These are phyloP conservation scores for Coelinius sp. DNA, from an alignment of 2,888 invertebrate species.

Conservation along the genomic window DNA sequence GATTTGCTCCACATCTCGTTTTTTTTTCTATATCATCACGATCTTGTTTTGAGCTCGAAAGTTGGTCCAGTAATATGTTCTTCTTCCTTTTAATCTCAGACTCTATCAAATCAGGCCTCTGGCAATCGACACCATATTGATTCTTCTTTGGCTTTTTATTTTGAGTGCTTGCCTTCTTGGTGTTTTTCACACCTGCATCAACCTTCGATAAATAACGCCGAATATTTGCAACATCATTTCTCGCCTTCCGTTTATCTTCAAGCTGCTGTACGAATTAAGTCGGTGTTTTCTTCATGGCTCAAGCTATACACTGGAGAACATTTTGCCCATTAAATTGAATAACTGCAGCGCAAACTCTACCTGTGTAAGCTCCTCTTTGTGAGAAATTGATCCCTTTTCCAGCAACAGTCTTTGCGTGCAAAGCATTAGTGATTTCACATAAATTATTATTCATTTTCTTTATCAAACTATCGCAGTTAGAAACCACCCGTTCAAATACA, in stretches of 20 bases:
- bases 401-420: constrained; percentile 37
- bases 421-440: constrained; percentile 43
- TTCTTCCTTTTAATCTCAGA: background rate
- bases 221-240: too few species aligned
- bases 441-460: constrained; percentile 45
- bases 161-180: too few species aligned
- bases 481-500: constrained; percentile 31
- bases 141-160: too few species aligned
- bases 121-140: background rate
- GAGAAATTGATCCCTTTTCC: constrained; percentile 53
- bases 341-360: constrained; percentile 57
- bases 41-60: background rate
- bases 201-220: too few species aligned
- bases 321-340: constrained; percentile 57
- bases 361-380: constrained; percentile 56
- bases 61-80: background rate
- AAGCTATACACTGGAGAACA: constrained; percentile 6
- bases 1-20: background rate
- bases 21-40: background rate
- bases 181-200: too few species aligned
- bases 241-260: too few species aligned
- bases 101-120: background rate
- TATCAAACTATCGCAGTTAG: constrained; percentile 44
- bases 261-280: too few species aligned
- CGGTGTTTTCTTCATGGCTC: background rate